Evolutionary conservation across 2,797 vertebrate genomes (phyloP).

Genomic region (Coregonus suidteri): DNA sequence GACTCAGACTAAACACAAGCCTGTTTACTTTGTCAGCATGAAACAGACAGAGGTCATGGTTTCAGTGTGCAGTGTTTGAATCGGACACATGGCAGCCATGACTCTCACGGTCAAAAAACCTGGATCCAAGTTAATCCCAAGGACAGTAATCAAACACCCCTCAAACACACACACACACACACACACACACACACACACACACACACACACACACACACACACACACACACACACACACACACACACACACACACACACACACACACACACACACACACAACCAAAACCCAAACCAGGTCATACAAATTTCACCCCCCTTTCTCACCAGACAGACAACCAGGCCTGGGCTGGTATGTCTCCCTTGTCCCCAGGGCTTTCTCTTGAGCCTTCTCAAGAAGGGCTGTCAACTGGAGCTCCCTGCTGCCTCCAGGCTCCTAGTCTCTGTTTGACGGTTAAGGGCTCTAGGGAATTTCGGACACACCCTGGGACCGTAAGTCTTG

Average conservation of each 20-base stretch:
- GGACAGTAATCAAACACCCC: slow-evolving; percentile 52
- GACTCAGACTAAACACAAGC: background rate
- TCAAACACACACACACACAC: slow-evolving; percentile 6
- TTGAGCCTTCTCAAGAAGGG: background rate
- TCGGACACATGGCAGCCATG: slow-evolving; percentile 39
- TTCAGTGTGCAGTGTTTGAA: slow-evolving; percentile 36
- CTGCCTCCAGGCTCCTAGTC: slow-evolving; percentile 2
- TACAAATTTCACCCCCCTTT: background rate
- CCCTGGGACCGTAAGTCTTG: too few species aligned
- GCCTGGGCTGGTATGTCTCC: background rate
- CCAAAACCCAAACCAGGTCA: background rate
- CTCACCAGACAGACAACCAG: background rate
- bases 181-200: slow-evolving; percentile 10
- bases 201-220: slow-evolving; percentile 16
- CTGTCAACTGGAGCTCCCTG: background rate
- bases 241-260: background rate
- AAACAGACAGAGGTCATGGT: slow-evolving; percentile 40
- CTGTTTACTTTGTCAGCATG: slow-evolving; percentile 40
- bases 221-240: slow-evolving; percentile 1
- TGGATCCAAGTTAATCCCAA: slow-evolving; percentile 16
- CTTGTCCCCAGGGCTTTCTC: slow-evolving; percentile 12
- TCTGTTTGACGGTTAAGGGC: background rate
- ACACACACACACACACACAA: slow-evolving; percentile 11
- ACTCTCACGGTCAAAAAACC: slow-evolving; percentile 12
- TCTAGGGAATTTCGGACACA: too few species aligned